phyloP scores from a whole-genome alignment of 2,888 invertebrate genomes.

The Tenthredo amoena region DNA sequence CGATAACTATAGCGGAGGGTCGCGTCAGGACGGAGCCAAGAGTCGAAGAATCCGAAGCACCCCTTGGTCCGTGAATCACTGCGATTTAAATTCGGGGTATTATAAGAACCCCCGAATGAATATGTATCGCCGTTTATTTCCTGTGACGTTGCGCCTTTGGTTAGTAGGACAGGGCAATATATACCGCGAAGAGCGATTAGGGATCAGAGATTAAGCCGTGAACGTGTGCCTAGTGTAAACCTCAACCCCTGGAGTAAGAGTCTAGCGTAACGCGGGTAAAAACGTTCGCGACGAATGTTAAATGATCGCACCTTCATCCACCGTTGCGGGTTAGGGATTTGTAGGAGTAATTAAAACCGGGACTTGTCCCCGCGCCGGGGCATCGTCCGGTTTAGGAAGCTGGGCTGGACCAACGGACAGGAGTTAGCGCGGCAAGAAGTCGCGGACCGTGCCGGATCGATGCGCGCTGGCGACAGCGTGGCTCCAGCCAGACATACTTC shows the following conservation, averaged over 20 bases:
- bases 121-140: not conserved
- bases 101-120: not conserved
- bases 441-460: slow-evolving; percentile 63
- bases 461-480: slow-evolving; percentile 73
- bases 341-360: slow-evolving; percentile 28
- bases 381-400: slow-evolving; percentile 35
- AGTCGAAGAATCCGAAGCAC: slow-evolving; percentile 39
- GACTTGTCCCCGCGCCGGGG: not conserved
- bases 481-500: slow-evolving; percentile 69
- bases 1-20: slow-evolving; percentile 36
- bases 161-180: not conserved
- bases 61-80: slow-evolving; percentile 46
- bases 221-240: too few species aligned
- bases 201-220: not conserved
- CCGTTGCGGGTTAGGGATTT: not conserved
- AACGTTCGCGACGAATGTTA: not conserved
- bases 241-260: not conserved
- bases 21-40: slow-evolving; percentile 51
- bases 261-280: not conserved
- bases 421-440: slow-evolving; percentile 66
- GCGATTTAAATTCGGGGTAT: slow-evolving; percentile 26
- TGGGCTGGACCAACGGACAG: slow-evolving; percentile 21
- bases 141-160: not conserved
- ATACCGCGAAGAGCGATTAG: not conserved
- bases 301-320: not conserved